A percentile compares a stretch with the other conserved stretches of the same genome.
Conservation (phyloP, 2,797 vertebrate species). For the Jordanella pulchra region DNA sequence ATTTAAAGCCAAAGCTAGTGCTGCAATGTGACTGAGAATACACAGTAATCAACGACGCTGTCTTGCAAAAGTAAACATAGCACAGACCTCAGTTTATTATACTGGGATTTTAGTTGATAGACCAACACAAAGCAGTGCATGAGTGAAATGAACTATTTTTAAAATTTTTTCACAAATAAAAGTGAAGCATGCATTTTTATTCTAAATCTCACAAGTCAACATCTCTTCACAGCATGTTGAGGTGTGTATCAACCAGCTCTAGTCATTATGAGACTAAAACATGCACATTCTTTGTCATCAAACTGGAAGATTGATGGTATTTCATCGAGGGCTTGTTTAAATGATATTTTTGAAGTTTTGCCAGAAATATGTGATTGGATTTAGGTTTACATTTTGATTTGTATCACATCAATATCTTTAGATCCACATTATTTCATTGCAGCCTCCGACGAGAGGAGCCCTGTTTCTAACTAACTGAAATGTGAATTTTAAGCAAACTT, state of each 20-base stretch:
- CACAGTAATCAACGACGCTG: neutral
- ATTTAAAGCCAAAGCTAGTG: neutral
- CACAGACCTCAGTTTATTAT: neutral
- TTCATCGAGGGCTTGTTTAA: neutral
- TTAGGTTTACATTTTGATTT: neutral
- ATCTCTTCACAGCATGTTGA: neutral
- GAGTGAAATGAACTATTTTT: neutral
- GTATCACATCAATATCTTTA: neutral
- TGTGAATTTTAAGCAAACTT: no score
- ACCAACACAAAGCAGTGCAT: neutral
- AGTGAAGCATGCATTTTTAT: neutral
- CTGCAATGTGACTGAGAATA: constrained; percentile 17
- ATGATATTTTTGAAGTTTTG: neutral
- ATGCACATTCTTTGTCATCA: neutral
- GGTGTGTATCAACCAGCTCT: neutral
- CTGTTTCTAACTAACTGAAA: no score
- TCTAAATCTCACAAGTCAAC: neutral
- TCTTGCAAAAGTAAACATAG: constrained; percentile 13
- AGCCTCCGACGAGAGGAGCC: no score
- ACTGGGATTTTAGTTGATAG: neutral
- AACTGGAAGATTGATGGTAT: neutral
- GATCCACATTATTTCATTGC: no score
- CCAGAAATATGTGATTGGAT: neutral
- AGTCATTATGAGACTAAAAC: neutral
- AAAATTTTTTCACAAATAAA: neutral